These are phyloP conservation scores for Lycodopsis pacificus DNA, from an alignment of 2,797 vertebrate species.

Conservation along the genomic window DNA sequence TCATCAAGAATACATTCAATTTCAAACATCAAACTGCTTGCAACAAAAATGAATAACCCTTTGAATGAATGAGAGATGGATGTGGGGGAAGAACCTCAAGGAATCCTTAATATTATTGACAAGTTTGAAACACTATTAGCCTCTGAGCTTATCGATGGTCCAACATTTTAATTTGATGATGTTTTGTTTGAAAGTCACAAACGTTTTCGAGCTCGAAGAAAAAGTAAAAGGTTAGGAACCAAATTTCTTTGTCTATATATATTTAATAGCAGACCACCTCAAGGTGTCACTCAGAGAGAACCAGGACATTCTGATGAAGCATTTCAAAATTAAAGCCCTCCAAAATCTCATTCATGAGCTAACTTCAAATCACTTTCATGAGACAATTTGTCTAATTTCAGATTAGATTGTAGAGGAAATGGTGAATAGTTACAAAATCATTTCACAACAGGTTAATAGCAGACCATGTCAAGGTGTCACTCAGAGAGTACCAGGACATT, in stretches of 20 bases:
- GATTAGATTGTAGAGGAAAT: no score
- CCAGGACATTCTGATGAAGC: no score
- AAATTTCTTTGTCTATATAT: constrained; percentile 10
- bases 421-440: no score
- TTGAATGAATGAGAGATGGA: constrained; percentile 68
- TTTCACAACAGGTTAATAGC: no score
- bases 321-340: no score
- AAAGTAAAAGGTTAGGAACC: constrained; percentile 20
- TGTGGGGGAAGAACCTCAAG: constrained; percentile 31
- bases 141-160: constrained; percentile 27
- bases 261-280: not conserved
- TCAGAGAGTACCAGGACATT: no score
- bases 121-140: constrained; percentile 53
- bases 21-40: constrained; percentile 76
- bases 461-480: no score
- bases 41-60: constrained; percentile 72
- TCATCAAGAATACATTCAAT: constrained; percentile 81
- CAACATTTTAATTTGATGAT: constrained; percentile 45
- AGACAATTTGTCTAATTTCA: no score
- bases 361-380: no score
- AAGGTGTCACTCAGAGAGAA: no score
- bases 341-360: no score
- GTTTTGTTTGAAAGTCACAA: constrained; percentile 48
- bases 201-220: constrained; percentile 21
- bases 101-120: constrained; percentile 66